Percentiles rank a stretch among this genome's conserved stretches.
Conservation (phyloP, 2,888 invertebrate genomes). For the Ochropleura plecta region DNA sequence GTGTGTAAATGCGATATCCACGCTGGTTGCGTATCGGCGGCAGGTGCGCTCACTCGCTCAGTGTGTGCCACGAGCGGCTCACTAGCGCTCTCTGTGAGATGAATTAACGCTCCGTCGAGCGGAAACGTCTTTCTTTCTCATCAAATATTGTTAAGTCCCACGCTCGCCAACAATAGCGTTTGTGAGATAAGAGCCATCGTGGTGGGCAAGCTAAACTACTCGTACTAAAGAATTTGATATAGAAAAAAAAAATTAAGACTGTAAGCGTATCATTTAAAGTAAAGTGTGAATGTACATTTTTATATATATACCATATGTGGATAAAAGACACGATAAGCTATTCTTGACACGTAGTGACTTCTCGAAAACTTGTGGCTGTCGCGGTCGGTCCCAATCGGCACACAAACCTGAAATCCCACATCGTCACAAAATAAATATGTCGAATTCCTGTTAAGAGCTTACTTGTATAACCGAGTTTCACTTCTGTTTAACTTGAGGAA, state of each 20-base stretch:
- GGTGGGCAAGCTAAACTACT: slow-evolving; percentile 18
- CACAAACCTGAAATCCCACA: slow-evolving; percentile 26
- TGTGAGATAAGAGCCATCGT: slow-evolving; percentile 39
- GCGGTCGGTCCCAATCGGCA: slow-evolving; percentile 22
- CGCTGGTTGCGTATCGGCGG: slow-evolving; percentile 43
- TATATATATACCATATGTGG: background rate
- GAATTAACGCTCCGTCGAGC: slow-evolving; percentile 82
- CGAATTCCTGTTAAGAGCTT: slow-evolving; percentile 25
- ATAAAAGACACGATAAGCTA: background rate
- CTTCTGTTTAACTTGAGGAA: slow-evolving; percentile 22
- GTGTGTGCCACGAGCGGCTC: slow-evolving; percentile 58
- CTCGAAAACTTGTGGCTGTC: slow-evolving; percentile 12
- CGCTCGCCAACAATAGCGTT: slow-evolving; percentile 48
- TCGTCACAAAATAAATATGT: slow-evolving; percentile 18
- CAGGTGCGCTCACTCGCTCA: slow-evolving; percentile 52
- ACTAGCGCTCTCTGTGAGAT: slow-evolving; percentile 73
- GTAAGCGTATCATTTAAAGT: background rate
- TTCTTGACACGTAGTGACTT: slow-evolving; percentile 33
- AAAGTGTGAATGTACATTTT: background rate
- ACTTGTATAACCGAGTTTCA: slow-evolving; percentile 28
- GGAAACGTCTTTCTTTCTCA: slow-evolving; percentile 80
- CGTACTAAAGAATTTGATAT: background rate
- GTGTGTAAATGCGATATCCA: slow-evolving; percentile 43
- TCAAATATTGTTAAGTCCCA: slow-evolving; percentile 70
- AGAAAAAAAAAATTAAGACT: background rate